phyloP scores from a whole-genome alignment of 2,113 vertebrate species.

The Chunga burmeisteri region DNA sequence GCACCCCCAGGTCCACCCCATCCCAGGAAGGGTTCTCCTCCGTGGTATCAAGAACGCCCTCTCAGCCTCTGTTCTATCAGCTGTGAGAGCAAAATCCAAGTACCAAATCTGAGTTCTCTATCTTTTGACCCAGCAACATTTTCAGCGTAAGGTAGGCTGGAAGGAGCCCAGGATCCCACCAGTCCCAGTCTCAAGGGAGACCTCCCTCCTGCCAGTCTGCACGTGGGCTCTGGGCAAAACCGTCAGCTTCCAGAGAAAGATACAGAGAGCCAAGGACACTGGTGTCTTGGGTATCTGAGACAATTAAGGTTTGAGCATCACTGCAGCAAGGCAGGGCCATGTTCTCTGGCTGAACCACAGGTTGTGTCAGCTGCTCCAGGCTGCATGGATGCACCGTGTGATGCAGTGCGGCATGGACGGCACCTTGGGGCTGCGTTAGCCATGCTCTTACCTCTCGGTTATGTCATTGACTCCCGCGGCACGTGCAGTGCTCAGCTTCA shows the following conservation, averaged over 20 bases:
- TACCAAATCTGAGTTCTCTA: background rate
- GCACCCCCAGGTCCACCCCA: too few species aligned
- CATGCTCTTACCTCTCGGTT: background rate
- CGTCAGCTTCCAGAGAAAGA: background rate
- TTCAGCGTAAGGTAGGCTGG: background rate
- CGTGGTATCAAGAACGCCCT: too few species aligned
- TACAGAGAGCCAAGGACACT: too few species aligned
- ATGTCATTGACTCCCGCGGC: rapidly evolving
- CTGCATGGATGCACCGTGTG: rapidly evolving
- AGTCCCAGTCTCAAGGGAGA: background rate
- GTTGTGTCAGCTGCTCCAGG: background rate
- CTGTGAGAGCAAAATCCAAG: background rate
- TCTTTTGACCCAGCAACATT: background rate
- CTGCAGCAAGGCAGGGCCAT: background rate
- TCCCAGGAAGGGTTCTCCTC: background rate
- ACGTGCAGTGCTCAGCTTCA: background rate
- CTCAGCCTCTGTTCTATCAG: too few species aligned
- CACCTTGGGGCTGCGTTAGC: background rate
- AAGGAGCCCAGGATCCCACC: background rate
- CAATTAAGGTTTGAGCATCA: background rate
- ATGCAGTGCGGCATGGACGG: rapidly evolving
- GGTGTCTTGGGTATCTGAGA: background rate
- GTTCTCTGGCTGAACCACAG: too few species aligned
- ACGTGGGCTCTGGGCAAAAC: background rate
- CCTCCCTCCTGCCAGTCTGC: background rate